Evolutionary conservation across 2,797 vertebrate genomes (phyloP), one percentile per base, ranked within the genome.

Genomic region (Tapirus indicus): DNA sequence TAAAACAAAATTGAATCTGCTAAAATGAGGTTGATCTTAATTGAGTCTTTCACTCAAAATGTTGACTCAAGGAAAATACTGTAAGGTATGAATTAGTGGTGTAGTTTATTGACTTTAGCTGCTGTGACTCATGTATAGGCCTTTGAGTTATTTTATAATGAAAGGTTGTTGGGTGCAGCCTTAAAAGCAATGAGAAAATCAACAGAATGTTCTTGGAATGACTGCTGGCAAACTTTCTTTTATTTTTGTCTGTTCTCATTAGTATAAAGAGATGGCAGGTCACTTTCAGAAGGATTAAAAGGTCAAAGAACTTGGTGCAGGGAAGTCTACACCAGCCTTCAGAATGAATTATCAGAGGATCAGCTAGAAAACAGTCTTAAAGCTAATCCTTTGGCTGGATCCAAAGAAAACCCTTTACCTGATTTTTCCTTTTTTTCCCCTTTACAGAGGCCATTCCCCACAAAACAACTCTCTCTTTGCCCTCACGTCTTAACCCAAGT

Each of bases 211-310:
- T 97, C 91, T 88, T 93, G 88, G 88, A 97, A 94, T 94, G 83
- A 49, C 78, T 20, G 29, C 64, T 13, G 56, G 44, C 74, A 78
- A 94, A 86, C 90, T 96, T 95, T 89, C 90, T 93, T 95, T 89
- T 71, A 74, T 88, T 97, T 97, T 62, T 60, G 79, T 86, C 88
- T 71, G 23, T 90, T 91, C 97, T 97, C 95, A 93, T 98, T 96
- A 98, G 96, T 92, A 49, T 41, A 41, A 79, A 94, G 79, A 93
- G 78, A 41, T 83, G 96, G 96, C 72, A 97, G 97, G 92, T 98
- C 97, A 91, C 97, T 98, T 98, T 98, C 97, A 97, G 92, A 79
- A 95, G 98, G 98, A 99, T 99, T 99, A 98, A 98, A 98, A 98
- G 98, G 98, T 99, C 98, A 98, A 96, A 98, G 96, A 98, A 97